Conservation (phyloP, 1,140 invertebrate genomes). For the Dermatophagoides farinae region DNA sequence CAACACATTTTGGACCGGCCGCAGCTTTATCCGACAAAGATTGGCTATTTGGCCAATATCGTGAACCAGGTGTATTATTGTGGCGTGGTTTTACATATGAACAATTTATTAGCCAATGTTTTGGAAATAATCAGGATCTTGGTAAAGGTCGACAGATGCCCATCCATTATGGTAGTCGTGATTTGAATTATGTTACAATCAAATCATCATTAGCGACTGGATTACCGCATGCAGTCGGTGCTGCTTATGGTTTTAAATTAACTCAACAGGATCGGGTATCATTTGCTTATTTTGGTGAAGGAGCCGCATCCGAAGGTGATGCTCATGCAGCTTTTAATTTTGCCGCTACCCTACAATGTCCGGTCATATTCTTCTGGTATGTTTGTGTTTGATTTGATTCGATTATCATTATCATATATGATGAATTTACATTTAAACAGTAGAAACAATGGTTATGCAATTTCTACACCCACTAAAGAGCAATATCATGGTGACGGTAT, state of each 20-base stretch:
- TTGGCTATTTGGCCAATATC: conserved; percentile 79
- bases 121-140: conserved; percentile 64
- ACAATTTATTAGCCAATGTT: conserved; percentile 85
- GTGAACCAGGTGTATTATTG: conserved; percentile 66
- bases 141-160: conserved; percentile 92
- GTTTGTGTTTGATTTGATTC: neutral
- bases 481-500: conserved; percentile 70
- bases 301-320: conserved; percentile 88
- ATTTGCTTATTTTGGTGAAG: conserved; percentile 93
- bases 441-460: conserved; percentile 86
- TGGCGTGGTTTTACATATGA: conserved; percentile 66
- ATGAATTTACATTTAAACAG: conserved; percentile 38
- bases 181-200: conserved; percentile 77
- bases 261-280: conserved; percentile 47
- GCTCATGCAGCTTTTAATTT: conserved; percentile 98
- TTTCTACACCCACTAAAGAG: conserved; percentile 77
- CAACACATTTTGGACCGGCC: conserved; percentile 73
- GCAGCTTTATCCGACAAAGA: conserved; percentile 62
- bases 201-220: conserved; percentile 86
- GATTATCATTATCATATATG: neutral
- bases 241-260: conserved; percentile 70
- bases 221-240: conserved; percentile 84
- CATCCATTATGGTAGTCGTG: conserved; percentile 64
- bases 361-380: conserved; percentile 51
- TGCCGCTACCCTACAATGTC: conserved; percentile 82